These are phyloP conservation scores for Rosalia funebris DNA, from an alignment of 2,888 invertebrate species.

Conservation along the genomic window DNA sequence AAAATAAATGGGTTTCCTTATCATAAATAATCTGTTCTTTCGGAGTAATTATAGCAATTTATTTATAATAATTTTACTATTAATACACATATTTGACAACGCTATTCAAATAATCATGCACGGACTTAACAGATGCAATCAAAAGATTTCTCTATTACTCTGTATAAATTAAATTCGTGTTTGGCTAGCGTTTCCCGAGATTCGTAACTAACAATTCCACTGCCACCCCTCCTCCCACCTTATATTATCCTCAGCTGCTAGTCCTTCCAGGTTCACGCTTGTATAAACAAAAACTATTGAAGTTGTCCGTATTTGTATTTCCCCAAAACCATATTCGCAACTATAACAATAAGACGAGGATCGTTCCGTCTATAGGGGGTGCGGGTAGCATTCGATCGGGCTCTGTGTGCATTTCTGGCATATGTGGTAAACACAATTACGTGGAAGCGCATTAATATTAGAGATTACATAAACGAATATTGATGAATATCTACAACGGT, in stretches of 20 bases:
- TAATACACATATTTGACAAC: no score
- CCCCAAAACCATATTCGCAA: conserved; percentile 20
- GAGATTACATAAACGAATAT: conserved; percentile 42
- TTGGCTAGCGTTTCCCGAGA: conserved; percentile 12
- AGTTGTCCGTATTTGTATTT: conserved; percentile 42
- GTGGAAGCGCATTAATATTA: conserved; percentile 50
- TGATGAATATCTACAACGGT: conserved; percentile 28
- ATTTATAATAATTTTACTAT: no score
- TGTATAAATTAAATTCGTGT: no score
- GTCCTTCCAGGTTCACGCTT: conserved; percentile 27
- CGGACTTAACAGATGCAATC: no score
- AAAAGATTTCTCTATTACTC: no score
- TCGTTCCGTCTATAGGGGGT: conserved; percentile 26
- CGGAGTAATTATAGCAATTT: no score
- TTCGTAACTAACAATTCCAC: background rate
- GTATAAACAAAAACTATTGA: conserved; percentile 43
- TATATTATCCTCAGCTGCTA: conserved; percentile 31
- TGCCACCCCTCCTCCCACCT: conserved; percentile 1
- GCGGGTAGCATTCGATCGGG: conserved; percentile 11
- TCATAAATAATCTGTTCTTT: no score
- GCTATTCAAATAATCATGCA: no score
- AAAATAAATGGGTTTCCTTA: no score
- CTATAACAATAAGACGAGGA: conserved; percentile 45
- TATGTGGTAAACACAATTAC: conserved; percentile 56
- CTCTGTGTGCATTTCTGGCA: conserved; percentile 54